These are phyloP conservation scores for Muscidifurax raptorellus DNA, from an alignment of 1,140 invertebrate species.

Conservation along the genomic window DNA sequence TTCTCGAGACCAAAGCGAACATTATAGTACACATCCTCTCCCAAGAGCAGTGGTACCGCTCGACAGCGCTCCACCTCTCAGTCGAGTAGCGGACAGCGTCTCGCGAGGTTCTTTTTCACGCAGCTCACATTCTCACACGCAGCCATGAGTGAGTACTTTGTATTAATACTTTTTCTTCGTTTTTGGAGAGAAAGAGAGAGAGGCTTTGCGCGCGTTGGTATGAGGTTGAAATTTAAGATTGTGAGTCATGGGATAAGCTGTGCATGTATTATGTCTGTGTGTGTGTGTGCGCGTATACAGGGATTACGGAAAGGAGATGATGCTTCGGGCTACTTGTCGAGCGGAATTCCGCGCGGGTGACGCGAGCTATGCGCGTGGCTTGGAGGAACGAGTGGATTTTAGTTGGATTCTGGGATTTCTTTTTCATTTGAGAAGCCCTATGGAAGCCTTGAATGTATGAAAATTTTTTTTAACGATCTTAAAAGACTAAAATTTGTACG, in stretches of 20 bases:
- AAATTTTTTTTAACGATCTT: too few relatives aligned
- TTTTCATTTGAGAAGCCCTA: background rate
- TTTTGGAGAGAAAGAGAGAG: background rate
- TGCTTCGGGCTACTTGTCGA: background rate
- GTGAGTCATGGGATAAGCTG: background rate
- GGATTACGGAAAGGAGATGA: background rate
- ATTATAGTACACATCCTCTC: background rate
- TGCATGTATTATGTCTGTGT: too few relatives aligned
- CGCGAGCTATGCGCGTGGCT: background rate
- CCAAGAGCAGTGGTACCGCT: background rate
- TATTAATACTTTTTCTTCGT: background rate
- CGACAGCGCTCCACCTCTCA: background rate
- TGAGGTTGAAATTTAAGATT: background rate
- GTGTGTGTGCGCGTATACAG: too few relatives aligned
- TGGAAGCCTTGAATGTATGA: too few relatives aligned
- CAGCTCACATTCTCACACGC: background rate
- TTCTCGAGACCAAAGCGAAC: background rate
- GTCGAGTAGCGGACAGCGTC: slow-evolving; percentile 45
- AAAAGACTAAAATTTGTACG: too few relatives aligned
- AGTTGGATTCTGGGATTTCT: background rate
- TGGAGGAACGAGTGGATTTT: background rate
- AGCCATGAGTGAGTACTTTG: slow-evolving; percentile 40
- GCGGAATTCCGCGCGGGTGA: slow-evolving; percentile 26
- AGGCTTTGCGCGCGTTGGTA: background rate
- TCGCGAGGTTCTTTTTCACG: slow-evolving; percentile 11